phyloP scores from a whole-genome alignment of 1,140 invertebrate genomes.

The Epicauta chinensis region DNA sequence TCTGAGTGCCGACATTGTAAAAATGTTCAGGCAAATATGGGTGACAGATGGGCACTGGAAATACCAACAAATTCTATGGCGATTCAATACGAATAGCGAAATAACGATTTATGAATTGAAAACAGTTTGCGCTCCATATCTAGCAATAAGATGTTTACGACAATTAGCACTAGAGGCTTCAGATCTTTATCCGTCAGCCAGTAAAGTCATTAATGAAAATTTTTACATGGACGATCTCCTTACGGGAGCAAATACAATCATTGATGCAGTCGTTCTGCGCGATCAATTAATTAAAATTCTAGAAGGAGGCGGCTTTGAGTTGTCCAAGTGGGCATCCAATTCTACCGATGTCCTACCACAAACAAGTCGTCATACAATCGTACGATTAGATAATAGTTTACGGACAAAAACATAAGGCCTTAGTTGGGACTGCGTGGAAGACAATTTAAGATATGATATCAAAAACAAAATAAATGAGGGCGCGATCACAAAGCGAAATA shows the following conservation, averaged over 20 bases:
- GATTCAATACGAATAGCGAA: constrained; percentile 19
- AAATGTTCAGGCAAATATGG: neutral
- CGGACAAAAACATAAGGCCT: constrained; percentile 8
- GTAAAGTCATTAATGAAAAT: constrained; percentile 30
- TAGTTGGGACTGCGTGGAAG: neutral
- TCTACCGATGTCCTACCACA: neutral
- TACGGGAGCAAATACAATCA: constrained; percentile 31
- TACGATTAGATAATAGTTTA: neutral
- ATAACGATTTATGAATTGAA: constrained; percentile 32
- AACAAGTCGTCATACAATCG: neutral
- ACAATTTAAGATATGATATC: constrained; percentile 5
- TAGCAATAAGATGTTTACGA: constrained; percentile 27
- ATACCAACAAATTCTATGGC: constrained; percentile 38
- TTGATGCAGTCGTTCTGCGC: constrained; percentile 19
- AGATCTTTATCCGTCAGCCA: constrained; percentile 27
- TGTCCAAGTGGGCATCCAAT: constrained; percentile 20
- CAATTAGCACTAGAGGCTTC: constrained; percentile 32
- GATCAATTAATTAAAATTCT: constrained; percentile 24
- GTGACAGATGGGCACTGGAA: constrained; percentile 23
- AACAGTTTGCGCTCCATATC: constrained; percentile 28
- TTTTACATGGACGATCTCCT: constrained; percentile 46
- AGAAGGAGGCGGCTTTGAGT: constrained; percentile 8
- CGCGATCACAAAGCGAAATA: neutral
- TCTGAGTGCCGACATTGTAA: too few species aligned
- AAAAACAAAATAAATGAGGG: neutral